These are phyloP conservation scores for Ornithoptera priamus DNA, from an alignment of 2,888 invertebrate species.

Conservation along the genomic window DNA sequence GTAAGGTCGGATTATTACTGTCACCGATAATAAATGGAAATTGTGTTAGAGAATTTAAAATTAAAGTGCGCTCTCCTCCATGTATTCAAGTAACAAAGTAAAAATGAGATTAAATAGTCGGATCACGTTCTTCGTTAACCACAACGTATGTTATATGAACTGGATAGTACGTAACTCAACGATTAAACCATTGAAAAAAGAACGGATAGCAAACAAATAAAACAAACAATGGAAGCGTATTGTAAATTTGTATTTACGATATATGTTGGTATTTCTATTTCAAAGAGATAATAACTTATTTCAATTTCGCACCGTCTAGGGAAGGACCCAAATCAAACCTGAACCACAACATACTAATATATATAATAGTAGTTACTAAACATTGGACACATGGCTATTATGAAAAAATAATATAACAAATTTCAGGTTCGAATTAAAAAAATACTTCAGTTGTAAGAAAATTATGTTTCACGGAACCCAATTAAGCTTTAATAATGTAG, in stretches of 20 bases:
- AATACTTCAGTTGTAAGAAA: not conserved
- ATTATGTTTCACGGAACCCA: conserved; percentile 1
- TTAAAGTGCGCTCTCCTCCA: too few species aligned
- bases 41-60: too few species aligned
- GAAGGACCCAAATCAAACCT: too few species aligned
- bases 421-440: too few species aligned
- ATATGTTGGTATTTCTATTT: too few species aligned
- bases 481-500: not conserved
- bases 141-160: not conserved
- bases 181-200: conserved; percentile 1
- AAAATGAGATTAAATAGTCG: not conserved
- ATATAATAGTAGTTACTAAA: not conserved
- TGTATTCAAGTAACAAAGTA: not conserved
- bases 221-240: not conserved
- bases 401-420: not conserved
- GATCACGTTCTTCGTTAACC: not conserved
- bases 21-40: too few species aligned
- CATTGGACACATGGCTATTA: not conserved
- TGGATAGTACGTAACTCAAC: not conserved
- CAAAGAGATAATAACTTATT: too few species aligned
- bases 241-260: not conserved
- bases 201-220: not conserved
- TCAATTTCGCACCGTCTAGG: too few species aligned
- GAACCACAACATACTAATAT: too few species aligned
- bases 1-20: too few species aligned